phyloP scores from a whole-genome alignment of 2,888 invertebrate species.

The Ypsolopha scabrella region DNA sequence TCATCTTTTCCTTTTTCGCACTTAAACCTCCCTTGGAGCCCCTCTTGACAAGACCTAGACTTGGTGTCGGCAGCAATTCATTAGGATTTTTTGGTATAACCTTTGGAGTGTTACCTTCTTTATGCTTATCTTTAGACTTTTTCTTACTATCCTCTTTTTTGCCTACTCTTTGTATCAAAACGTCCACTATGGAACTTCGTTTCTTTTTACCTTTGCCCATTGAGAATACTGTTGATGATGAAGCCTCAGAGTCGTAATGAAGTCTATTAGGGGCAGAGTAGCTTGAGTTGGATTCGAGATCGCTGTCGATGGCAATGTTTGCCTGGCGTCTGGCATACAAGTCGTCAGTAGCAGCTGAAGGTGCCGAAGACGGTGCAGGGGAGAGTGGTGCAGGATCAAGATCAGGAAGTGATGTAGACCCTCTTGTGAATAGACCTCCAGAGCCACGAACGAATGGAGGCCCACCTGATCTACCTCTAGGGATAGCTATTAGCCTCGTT shows the following conservation, averaged over 20 bases:
- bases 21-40: slow-evolving; percentile 47
- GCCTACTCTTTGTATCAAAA: slow-evolving; percentile 75
- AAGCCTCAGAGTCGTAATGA: slow-evolving; percentile 77
- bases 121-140: slow-evolving; percentile 65
- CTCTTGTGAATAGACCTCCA: slow-evolving; percentile 63
- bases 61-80: slow-evolving; percentile 76
- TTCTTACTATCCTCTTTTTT: slow-evolving; percentile 67
- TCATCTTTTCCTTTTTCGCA: slow-evolving; percentile 57
- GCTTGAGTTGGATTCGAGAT: slow-evolving; percentile 77
- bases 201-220: slow-evolving; percentile 60
- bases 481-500: slow-evolving; percentile 82
- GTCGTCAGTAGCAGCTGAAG: slow-evolving; percentile 72
- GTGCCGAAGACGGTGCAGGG: slow-evolving; percentile 74
- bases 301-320: slow-evolving; percentile 70
- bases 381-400: slow-evolving; percentile 80
- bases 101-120: slow-evolving; percentile 67
- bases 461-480: slow-evolving; percentile 74
- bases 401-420: slow-evolving; percentile 83
- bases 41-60: slow-evolving; percentile 58
- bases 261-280: slow-evolving; percentile 68
- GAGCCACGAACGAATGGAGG: slow-evolving; percentile 46
- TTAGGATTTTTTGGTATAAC: slow-evolving; percentile 68
- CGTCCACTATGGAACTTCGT: slow-evolving; percentile 74
- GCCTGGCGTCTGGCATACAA: slow-evolving; percentile 52
- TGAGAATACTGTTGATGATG: slow-evolving; percentile 75